phyloP scores from a whole-genome alignment of 2,888 invertebrate genomes.

The Polia nebulosa region DNA sequence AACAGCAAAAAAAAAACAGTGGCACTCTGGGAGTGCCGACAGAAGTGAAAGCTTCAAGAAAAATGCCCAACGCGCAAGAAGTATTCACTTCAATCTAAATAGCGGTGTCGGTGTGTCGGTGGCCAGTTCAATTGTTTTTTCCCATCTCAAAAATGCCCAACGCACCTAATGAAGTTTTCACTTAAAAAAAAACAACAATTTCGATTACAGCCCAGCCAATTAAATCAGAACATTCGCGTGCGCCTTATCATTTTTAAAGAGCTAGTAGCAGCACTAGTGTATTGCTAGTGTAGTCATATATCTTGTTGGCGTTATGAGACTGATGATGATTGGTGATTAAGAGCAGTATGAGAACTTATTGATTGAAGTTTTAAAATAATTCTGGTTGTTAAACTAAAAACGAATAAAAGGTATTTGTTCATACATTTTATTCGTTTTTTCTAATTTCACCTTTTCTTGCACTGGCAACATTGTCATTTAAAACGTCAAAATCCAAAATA shows the following conservation, averaged over 20 bases:
- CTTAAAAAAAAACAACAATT: no score
- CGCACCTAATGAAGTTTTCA: no score
- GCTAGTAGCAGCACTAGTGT: conserved; percentile 3
- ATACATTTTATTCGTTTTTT: background rate
- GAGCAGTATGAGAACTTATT: background rate
- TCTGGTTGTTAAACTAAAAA: no score
- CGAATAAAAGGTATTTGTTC: background rate
- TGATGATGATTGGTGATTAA: background rate
- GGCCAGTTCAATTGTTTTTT: no score
- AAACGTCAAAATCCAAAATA: conserved; percentile 65
- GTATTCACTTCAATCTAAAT: no score
- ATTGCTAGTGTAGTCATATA: background rate
- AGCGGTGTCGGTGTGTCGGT: no score
- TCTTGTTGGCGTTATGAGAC: conserved; percentile 17
- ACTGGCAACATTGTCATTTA: conserved; percentile 28
- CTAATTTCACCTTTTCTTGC: background rate
- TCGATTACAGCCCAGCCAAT: background rate
- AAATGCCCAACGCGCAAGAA: no score
- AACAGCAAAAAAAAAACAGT: no score
- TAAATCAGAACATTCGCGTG: background rate
- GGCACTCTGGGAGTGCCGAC: no score
- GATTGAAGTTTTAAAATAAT: background rate
- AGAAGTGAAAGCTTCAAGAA: no score
- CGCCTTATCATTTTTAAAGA: conserved; percentile 23
- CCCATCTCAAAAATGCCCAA: no score